Evolutionary conservation across 2,797 vertebrate species (phyloP), one percentile per base, ranked within the genome.

Genomic region (Darevskia nairensis): DNA sequence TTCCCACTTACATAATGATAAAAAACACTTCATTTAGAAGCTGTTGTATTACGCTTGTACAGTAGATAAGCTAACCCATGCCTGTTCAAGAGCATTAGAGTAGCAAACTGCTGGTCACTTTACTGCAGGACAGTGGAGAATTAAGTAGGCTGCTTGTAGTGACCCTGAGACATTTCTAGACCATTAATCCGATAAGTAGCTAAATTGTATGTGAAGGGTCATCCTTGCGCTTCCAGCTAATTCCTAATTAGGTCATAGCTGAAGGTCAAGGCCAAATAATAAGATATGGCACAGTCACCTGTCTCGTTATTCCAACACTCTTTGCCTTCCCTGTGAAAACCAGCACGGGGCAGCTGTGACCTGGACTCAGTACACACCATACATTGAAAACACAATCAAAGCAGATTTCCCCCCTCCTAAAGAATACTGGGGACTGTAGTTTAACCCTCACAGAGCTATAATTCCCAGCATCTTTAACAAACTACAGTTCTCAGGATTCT

Each of bases 101-200:
- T 68, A 83, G 64, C 32, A 59, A 59, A 78, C 86, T 69, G n/a
- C 27, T n/a, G 39, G 44, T 80, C 35, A 39, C 32, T 69, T 88
- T 82, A 72, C 32, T 74, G 11, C 27, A 41, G 35, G 71, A n/a
- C 46, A 55, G 4, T 69, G 23, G 44, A 82, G 80, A 76, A 68
- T 66, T 82, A 66, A 35, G 10, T 50, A 64, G 77, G 81, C 44
- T 68, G 46, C 46, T 83, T 77, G 72, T 61, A 29, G 75, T 78
- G 64, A 84, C 78, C 82, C 44, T 44, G 46, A 35, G 81, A 79
- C 74, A 84, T 71, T 59, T 88, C 59, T 9, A 84, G 84, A 25
- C 80, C 44, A 41, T 61, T 84, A 78, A 84, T 88, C 81, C 66
- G 41, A 13, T 79, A 78, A 78, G 66, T 17, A 17, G 44, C 11